phyloP scores from a whole-genome alignment of 2,797 vertebrate species.

The Typhlichthys eigenmanni region DNA sequence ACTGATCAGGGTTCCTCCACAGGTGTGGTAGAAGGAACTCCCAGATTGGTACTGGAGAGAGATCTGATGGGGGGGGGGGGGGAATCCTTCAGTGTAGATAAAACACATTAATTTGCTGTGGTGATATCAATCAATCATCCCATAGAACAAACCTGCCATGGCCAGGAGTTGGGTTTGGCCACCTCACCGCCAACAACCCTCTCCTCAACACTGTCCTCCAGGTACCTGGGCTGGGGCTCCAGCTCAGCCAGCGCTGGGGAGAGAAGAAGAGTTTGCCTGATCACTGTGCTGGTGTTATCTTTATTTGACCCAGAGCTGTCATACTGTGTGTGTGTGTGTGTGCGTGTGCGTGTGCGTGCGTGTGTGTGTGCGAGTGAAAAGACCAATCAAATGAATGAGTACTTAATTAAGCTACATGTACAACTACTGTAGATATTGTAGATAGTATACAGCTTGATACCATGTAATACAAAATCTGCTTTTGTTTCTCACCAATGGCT shows the following conservation, averaged over 20 bases:
- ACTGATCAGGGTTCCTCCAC: slow-evolving; percentile 76
- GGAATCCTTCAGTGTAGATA: background rate
- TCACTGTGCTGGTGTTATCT: background rate
- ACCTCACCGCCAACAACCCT: slow-evolving; percentile 74
- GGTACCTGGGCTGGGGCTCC: slow-evolving; percentile 63
- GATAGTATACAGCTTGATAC: background rate
- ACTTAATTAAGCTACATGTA: too few relatives aligned
- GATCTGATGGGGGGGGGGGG: slow-evolving; percentile 58
- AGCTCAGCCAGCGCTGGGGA: slow-evolving; percentile 57
- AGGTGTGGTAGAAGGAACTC: slow-evolving; percentile 72
- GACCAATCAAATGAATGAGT: too few relatives aligned
- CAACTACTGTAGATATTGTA: too few relatives aligned
- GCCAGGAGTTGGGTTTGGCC: slow-evolving; percentile 72
- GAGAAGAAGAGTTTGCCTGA: background rate
- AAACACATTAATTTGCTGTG: too few relatives aligned
- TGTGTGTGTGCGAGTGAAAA: slow-evolving; percentile 1
- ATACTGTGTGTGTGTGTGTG: background rate
- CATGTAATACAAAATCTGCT: background rate
- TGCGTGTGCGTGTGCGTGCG: too few relatives aligned
- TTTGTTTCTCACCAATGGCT: slow-evolving; percentile 62
- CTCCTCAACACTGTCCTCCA: slow-evolving; percentile 44
- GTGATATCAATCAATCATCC: too few relatives aligned
- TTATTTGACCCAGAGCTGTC: background rate
- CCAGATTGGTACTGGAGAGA: slow-evolving; percentile 75
- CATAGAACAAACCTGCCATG: slow-evolving; percentile 72